A percentile compares a stretch with the other conserved stretches of the same genome.
Evolutionary conservation across 2,888 invertebrate genomes (phyloP).

Genomic region (Cetonia aurata): DNA sequence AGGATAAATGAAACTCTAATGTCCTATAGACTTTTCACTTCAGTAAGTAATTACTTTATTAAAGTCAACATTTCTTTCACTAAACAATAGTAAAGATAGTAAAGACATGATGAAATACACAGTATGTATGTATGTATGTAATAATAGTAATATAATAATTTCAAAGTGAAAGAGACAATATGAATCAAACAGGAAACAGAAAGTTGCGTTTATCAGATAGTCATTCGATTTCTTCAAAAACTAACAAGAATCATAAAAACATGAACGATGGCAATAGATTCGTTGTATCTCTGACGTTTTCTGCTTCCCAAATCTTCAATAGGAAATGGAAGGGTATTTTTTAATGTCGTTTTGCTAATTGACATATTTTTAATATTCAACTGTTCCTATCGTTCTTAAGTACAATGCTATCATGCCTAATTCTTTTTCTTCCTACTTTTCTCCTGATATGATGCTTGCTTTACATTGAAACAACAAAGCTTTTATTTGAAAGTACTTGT

Average conservation of each 20-base stretch:
- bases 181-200: slow-evolving; percentile 2
- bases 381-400: background rate
- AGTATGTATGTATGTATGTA: slow-evolving; percentile 7
- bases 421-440: background rate
- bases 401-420: background rate
- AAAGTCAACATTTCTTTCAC: slow-evolving; percentile 27
- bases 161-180: slow-evolving; percentile 9
- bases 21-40: slow-evolving; percentile 22
- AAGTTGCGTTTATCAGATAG: slow-evolving; percentile 1
- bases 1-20: slow-evolving; percentile 1
- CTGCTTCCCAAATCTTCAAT: background rate
- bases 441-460: slow-evolving; percentile 23
- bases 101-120: slow-evolving; percentile 7
- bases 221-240: background rate
- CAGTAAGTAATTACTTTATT: slow-evolving; percentile 36
- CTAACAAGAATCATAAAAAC: background rate
- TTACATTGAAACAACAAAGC: slow-evolving; percentile 5
- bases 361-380: slow-evolving; percentile 12
- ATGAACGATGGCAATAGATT: slow-evolving; percentile 2
- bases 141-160: background rate
- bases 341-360: slow-evolving; percentile 23
- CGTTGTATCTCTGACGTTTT: slow-evolving; percentile 22
- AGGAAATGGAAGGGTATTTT: background rate
- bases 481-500: slow-evolving; percentile 17
- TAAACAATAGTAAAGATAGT: slow-evolving; percentile 19